These are phyloP conservation scores for Lymantria dispar DNA, from an alignment of 2,888 invertebrate genomes.

Conservation along the genomic window DNA sequence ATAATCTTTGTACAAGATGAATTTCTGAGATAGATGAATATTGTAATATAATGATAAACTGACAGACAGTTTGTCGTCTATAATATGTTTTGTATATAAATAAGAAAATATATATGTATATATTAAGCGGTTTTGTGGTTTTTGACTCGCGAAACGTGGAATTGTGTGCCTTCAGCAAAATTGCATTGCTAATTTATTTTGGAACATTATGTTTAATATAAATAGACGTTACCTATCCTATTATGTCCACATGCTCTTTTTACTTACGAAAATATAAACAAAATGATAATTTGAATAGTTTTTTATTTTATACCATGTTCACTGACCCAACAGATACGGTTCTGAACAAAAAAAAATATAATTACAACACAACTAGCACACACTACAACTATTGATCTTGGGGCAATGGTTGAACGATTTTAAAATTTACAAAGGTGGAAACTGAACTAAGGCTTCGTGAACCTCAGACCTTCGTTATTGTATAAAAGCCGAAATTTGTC, in stretches of 20 bases:
- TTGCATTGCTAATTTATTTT: conserved; percentile 41
- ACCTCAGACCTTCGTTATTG: too few species aligned
- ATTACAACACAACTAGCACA: too few species aligned
- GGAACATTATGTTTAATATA: conserved; percentile 28
- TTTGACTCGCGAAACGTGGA: conserved; percentile 34
- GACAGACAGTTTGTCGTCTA: conserved; percentile 28
- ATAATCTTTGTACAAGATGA: conserved; percentile 43
- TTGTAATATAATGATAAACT: conserved; percentile 32
- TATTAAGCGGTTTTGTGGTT: conserved; percentile 31
- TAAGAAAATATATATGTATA: conserved; percentile 27
- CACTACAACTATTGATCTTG: too few species aligned
- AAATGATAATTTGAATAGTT: conserved; percentile 22
- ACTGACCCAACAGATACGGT: too few species aligned
- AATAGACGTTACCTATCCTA: conserved; percentile 36
- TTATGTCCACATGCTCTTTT: conserved; percentile 45
- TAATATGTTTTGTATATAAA: conserved; percentile 39
- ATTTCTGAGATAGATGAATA: conserved; percentile 24
- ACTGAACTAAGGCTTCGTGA: too few species aligned
- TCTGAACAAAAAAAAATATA: too few species aligned
- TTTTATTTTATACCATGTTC: conserved; percentile 17
- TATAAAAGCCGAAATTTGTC: too few species aligned
- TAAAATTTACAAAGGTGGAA: too few species aligned
- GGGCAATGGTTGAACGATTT: too few species aligned
- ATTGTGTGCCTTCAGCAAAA: conserved; percentile 45
- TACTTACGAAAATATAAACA: conserved; percentile 46